Conservation (phyloP, 1,140 invertebrate species). For the Bombus confusus region DNA sequence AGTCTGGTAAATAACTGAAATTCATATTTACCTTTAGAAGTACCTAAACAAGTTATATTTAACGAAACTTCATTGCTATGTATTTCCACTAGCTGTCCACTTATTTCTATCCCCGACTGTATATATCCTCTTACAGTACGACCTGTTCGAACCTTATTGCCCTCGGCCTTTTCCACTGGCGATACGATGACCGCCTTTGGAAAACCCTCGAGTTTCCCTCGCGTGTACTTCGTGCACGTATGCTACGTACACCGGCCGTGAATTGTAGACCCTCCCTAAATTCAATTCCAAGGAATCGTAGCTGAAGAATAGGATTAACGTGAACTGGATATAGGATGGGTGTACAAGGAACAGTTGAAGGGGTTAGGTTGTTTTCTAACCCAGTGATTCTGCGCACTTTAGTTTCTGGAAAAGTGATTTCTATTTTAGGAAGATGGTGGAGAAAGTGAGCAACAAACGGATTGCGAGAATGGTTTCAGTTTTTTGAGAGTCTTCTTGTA, state of each 20-base stretch:
- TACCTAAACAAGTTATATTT: no score
- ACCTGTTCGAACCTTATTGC: constrained; percentile 23
- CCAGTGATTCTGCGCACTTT: not conserved
- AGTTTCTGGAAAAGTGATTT: not conserved
- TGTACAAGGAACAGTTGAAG: not conserved
- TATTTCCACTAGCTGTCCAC: no score
- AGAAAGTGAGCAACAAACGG: no score
- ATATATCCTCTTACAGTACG: no score
- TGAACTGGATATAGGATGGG: not conserved
- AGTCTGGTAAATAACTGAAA: no score
- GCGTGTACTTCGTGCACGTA: not conserved
- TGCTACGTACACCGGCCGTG: not conserved
- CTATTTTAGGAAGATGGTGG: no score
- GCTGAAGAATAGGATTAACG: not conserved
- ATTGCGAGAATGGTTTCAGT: no score
- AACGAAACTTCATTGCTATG: no score
- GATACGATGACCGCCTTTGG: not conserved
- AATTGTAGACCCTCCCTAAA: not conserved
- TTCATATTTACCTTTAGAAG: no score
- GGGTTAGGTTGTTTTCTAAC: not conserved
- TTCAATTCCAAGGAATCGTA: not conserved
- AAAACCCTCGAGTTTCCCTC: not conserved
- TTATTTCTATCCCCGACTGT: no score
- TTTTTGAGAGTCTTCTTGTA: no score
- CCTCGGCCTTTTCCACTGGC: not conserved